Conservation (phyloP, 2,113 vertebrate species). For the Hemicordylus capensis region DNA sequence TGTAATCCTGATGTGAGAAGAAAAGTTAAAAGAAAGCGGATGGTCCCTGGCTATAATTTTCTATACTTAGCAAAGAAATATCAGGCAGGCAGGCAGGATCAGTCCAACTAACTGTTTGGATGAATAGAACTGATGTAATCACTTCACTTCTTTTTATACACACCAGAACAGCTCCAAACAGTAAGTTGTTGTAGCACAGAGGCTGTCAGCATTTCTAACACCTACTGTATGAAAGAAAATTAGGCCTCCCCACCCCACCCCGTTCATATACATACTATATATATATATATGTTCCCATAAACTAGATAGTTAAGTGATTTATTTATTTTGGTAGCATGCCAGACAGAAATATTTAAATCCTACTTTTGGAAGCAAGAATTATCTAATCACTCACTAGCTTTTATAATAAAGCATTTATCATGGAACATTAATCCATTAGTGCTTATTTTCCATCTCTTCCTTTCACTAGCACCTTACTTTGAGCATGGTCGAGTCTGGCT, state of each 20-base stretch:
- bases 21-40: background rate
- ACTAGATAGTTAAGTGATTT: constrained; percentile 72
- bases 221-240: constrained; percentile 11
- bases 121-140: background rate
- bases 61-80: background rate
- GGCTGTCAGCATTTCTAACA: constrained; percentile 44
- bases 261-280: constrained; percentile 14
- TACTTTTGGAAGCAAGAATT: constrained; percentile 79
- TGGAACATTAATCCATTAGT: constrained; percentile 79
- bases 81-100: background rate
- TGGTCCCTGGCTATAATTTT: background rate
- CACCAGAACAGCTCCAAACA: constrained; percentile 10
- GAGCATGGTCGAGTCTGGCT: constrained; percentile 75
- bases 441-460: constrained; percentile 76
- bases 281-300: constrained; percentile 63
- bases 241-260: background rate
- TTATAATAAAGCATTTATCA: constrained; percentile 81
- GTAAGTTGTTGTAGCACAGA: background rate
- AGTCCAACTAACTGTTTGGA: background rate
- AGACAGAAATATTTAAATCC: constrained; percentile 78
- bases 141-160: background rate
- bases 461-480: constrained; percentile 80
- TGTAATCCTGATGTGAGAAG: background rate
- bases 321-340: constrained; percentile 77
- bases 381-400: constrained; percentile 81